Conservation (phyloP, 2,888 invertebrate genomes). For the Tricholauxania praeusta region DNA sequence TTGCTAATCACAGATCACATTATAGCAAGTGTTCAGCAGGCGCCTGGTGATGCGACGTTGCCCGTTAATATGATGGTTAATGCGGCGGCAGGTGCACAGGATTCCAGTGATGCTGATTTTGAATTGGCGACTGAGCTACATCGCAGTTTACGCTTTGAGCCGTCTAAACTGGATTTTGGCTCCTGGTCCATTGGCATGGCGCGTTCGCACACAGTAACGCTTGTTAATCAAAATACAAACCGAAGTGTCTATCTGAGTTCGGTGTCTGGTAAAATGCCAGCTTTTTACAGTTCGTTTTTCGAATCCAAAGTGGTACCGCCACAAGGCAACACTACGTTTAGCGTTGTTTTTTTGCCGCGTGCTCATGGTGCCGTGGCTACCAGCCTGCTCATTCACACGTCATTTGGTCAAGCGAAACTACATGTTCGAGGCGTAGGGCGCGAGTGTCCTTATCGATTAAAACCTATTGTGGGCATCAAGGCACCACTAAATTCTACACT, state of each 20-base stretch:
- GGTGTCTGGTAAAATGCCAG: constrained; percentile 92
- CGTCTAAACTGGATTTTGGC: constrained; percentile 71
- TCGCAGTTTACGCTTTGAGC: constrained; percentile 67
- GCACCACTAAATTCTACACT: constrained; percentile 93
- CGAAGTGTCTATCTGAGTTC: constrained; percentile 91
- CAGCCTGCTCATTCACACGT: constrained; percentile 93
- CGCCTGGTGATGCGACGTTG: constrained; percentile 30
- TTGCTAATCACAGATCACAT: constrained; percentile 31
- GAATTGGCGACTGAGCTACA: constrained; percentile 53
- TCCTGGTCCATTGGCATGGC: constrained; percentile 86
- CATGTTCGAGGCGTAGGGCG: constrained; percentile 87
- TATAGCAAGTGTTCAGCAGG: constrained; percentile 10
- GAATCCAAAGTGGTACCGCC: constrained; percentile 95
- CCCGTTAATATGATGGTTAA: constrained; percentile 15
- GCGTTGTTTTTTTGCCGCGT: constrained; percentile 94
- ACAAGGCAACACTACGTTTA: constrained; percentile 93
- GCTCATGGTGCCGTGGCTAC: constrained; percentile 90
- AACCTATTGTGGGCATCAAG: constrained; percentile 90
- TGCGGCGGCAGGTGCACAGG: not conserved
- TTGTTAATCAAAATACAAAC: constrained; percentile 88
- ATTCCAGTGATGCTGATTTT: constrained; percentile 18
- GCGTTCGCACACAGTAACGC: constrained; percentile 85
- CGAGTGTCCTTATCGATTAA: constrained; percentile 90
- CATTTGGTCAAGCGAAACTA: constrained; percentile 90
- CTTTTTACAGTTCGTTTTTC: constrained; percentile 98